phyloP scores from a whole-genome alignment of 2,888 invertebrate species.

The Itoplectis maculator region DNA sequence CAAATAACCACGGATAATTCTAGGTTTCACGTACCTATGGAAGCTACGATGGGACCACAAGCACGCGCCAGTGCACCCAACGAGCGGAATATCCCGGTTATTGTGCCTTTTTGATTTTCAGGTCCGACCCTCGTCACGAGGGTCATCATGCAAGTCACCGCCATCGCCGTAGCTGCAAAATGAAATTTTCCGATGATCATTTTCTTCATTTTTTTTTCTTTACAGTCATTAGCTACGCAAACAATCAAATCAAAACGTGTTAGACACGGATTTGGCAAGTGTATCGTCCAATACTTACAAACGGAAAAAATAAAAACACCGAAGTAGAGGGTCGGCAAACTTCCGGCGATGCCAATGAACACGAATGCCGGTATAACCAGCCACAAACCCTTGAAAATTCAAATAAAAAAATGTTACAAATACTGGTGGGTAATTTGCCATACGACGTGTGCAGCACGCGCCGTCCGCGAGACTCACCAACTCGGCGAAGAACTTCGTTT shows the following conservation, averaged over 20 bases:
- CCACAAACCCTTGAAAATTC: slow-evolving; percentile 88
- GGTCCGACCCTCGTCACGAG: slow-evolving; percentile 94
- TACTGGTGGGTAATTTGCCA: neutral
- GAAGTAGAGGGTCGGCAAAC: slow-evolving; percentile 88
- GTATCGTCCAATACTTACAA: slow-evolving; percentile 88
- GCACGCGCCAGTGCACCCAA: slow-evolving; percentile 97
- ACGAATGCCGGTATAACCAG: slow-evolving; percentile 95
- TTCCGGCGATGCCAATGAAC: slow-evolving; percentile 90
- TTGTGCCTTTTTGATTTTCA: slow-evolving; percentile 94
- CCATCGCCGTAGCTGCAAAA: slow-evolving; percentile 92
- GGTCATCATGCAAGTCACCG: slow-evolving; percentile 97
- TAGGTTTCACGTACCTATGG: slow-evolving; percentile 87
- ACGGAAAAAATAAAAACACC: slow-evolving; percentile 95
- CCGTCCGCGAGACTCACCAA: slow-evolving; percentile 82
- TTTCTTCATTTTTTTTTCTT: slow-evolving; percentile 19
- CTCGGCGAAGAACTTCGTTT: slow-evolving; percentile 90
- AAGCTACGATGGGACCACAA: slow-evolving; percentile 95
- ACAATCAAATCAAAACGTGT: neutral
- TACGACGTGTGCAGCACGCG: neutral
- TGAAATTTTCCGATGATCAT: slow-evolving; percentile 16
- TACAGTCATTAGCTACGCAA: neutral
- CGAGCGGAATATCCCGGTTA: slow-evolving; percentile 97
- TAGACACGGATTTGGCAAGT: too few species aligned
- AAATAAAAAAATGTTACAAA: slow-evolving; percentile 14
- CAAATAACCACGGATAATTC: neutral